Percentiles rank a stretch among this genome's conserved stretches.
phyloP scores from a whole-genome alignment of 2,888 invertebrate genomes.

The Marasmarcha lunaedactyla region DNA sequence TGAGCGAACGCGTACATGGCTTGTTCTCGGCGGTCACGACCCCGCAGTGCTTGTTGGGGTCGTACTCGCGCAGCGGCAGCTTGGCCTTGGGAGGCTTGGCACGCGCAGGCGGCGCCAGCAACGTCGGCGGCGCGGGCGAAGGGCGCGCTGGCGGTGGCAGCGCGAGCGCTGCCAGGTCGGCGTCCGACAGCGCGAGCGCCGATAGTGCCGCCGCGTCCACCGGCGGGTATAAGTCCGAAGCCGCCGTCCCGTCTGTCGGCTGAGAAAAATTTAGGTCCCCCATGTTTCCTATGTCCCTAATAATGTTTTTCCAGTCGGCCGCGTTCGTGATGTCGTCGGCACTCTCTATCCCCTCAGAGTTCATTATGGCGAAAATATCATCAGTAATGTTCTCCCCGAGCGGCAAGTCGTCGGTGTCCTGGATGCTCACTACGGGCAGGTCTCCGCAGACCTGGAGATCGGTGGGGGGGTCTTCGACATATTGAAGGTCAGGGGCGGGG shows the following conservation, averaged over 20 bases:
- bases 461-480: slow-evolving; percentile 43
- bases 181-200: slow-evolving; percentile 38
- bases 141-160: slow-evolving; percentile 27
- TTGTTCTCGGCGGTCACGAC: slow-evolving; percentile 77
- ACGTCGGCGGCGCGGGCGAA: slow-evolving; percentile 27
- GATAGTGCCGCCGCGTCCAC: slow-evolving; percentile 33
- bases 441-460: slow-evolving; percentile 62
- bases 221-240: slow-evolving; percentile 42
- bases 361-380: slow-evolving; percentile 64
- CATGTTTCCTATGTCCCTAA: slow-evolving; percentile 59
- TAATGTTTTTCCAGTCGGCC: slow-evolving; percentile 64
- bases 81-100: slow-evolving; percentile 51
- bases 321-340: slow-evolving; percentile 60
- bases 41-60: slow-evolving; percentile 87
- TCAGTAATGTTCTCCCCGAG: slow-evolving; percentile 59
- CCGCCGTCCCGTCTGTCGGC: slow-evolving; percentile 32
- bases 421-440: slow-evolving; percentile 64
- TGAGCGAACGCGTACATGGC: slow-evolving; percentile 84
- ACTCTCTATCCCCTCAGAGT: slow-evolving; percentile 61
- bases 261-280: slow-evolving; percentile 58
- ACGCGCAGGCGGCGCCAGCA: slow-evolving; percentile 32
- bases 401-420: slow-evolving; percentile 58
- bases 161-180: slow-evolving; percentile 41
- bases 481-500: slow-evolving; percentile 47
- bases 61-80: slow-evolving; percentile 75